phyloP scores from a whole-genome alignment of 2,113 vertebrate species.

The Ameiurus melas region DNA sequence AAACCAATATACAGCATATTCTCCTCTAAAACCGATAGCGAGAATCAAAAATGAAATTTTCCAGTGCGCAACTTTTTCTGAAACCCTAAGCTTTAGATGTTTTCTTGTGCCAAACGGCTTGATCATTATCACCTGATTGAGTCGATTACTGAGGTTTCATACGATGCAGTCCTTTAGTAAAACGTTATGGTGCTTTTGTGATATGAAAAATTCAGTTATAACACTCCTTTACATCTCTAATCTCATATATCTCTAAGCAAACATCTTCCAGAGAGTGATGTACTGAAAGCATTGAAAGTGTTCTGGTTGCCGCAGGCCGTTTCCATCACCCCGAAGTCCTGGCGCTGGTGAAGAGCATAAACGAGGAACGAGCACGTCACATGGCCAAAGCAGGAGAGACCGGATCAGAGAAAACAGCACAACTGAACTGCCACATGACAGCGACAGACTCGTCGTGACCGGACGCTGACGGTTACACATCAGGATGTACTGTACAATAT shows the following conservation, averaged over 20 bases:
- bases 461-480: not conserved
- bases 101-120: not conserved
- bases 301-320: slow-evolving; percentile 74
- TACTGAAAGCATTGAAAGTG: not conserved
- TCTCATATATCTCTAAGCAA: not conserved
- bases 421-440: slow-evolving; percentile 1
- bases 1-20: not conserved
- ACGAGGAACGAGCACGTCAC: slow-evolving; percentile 76
- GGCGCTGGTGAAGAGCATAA: slow-evolving; percentile 81
- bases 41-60: not conserved
- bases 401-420: slow-evolving; percentile 13
- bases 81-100: not conserved
- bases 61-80: not conserved
- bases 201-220: not conserved
- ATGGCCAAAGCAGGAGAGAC: slow-evolving; percentile 51
- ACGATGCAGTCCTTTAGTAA: not conserved
- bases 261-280: not conserved
- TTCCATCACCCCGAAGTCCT: slow-evolving; percentile 91
- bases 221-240: not conserved
- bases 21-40: not conserved
- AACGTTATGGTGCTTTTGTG: not conserved
- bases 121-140: not conserved
- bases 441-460: slow-evolving; percentile 44
- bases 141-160: not conserved
- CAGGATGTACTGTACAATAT: not conserved